Evolutionary conservation across 2,113 vertebrate species (phyloP).

Genomic region (Cryptomyrus ogoouensis): DNA sequence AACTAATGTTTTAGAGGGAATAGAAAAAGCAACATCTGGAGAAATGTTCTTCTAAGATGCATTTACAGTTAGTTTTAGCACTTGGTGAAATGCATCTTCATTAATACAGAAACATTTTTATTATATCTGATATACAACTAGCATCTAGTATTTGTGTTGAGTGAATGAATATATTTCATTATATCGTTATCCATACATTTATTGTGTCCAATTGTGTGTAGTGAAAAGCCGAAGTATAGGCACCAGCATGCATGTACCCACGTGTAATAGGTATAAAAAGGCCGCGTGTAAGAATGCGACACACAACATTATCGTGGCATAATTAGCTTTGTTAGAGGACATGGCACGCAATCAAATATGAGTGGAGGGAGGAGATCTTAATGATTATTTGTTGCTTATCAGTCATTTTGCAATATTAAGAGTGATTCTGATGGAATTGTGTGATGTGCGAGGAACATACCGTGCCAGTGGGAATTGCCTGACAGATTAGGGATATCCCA

Average conservation of each 20-base stretch:
- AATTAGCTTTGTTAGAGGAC: background rate
- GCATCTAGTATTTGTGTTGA: background rate
- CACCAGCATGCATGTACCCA: background rate
- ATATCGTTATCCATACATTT: background rate
- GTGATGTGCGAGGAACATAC: background rate
- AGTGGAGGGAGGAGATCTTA: background rate
- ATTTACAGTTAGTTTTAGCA: background rate
- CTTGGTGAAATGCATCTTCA: background rate
- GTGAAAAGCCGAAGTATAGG: background rate
- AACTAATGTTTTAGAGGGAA: background rate
- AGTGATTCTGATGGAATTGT: background rate
- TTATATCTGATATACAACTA: background rate
- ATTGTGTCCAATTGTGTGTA: background rate
- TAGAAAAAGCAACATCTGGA: background rate
- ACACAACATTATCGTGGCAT: background rate
- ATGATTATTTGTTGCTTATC: background rate
- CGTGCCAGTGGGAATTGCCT: background rate
- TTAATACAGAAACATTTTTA: background rate
- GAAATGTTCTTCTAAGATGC: background rate
- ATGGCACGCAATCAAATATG: background rate
- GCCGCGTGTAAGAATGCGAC: background rate
- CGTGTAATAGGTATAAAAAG: background rate
- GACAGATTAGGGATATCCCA: background rate
- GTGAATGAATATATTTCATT: background rate
- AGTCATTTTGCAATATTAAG: background rate